phyloP scores from a whole-genome alignment of 2,888 invertebrate genomes.

The Epinotia nisella region DNA sequence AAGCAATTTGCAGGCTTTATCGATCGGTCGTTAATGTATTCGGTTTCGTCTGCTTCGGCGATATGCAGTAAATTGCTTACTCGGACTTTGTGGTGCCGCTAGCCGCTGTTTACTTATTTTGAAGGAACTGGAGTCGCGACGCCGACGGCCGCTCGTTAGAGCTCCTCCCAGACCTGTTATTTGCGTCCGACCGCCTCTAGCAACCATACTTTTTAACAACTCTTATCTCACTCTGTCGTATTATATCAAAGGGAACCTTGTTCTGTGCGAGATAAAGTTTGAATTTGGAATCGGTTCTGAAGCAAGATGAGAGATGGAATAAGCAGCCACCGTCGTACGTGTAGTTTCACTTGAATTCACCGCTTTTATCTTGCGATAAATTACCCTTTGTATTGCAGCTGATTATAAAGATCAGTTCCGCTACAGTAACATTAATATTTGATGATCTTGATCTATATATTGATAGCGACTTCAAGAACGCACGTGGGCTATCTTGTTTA shows the following conservation, averaged over 20 bases:
- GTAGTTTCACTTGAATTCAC: conserved; percentile 41
- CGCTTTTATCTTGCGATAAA: conserved; percentile 67
- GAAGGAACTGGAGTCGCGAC: conserved; percentile 46
- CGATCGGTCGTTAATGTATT: conserved; percentile 46
- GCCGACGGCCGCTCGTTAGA: conserved; percentile 51
- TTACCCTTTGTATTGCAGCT: conserved; percentile 58
- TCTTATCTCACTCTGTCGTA: conserved; percentile 2
- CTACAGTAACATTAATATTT: neutral
- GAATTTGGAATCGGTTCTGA: neutral
- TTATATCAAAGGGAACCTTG: neutral
- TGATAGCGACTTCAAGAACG: neutral
- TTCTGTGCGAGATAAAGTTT: neutral
- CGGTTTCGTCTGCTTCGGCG: conserved; percentile 52
- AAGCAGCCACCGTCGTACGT: conserved; percentile 47
- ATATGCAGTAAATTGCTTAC: conserved; percentile 55
- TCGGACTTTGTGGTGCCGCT: conserved; percentile 60
- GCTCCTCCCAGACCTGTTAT: conserved; percentile 62
- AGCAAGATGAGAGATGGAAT: conserved; percentile 6
- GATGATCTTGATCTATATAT: conserved; percentile 15
- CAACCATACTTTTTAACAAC: conserved; percentile 58
- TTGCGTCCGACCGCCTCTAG: conserved; percentile 56
- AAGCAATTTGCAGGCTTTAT: conserved; percentile 55
- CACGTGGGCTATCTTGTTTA: neutral
- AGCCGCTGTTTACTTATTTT: conserved; percentile 71
- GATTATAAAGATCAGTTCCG: conserved; percentile 43